These are phyloP conservation scores for Cheiracanthium punctorium DNA, from an alignment of 2,888 invertebrate genomes.

Conservation along the genomic window DNA sequence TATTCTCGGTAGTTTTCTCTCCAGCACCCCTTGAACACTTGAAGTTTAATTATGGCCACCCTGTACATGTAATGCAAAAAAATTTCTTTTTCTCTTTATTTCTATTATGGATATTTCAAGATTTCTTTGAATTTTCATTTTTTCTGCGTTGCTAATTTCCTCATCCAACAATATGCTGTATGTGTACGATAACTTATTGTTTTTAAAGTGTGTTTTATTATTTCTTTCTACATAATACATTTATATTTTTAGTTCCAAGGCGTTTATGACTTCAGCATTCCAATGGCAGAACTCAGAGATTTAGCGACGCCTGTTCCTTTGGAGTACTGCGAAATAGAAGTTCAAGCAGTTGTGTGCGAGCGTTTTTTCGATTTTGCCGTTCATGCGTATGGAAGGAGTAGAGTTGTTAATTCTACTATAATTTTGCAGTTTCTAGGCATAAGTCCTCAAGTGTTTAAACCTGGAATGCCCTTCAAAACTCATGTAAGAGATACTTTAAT, in stretches of 20 bases:
- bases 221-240: no score
- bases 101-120: no score
- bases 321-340: constrained; percentile 71
- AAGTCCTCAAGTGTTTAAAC: constrained; percentile 71
- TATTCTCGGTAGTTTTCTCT: no score
- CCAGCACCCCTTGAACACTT: no score
- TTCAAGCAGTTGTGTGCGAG: constrained; percentile 71
- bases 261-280: constrained; percentile 69
- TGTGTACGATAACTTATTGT: no score
- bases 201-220: no score
- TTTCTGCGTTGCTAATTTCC: no score
- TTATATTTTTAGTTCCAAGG: constrained; percentile 71
- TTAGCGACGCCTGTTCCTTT: constrained; percentile 59
- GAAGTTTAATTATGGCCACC: no score
- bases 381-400: constrained; percentile 68
- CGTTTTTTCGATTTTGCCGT: constrained; percentile 70
- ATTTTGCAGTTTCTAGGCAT: constrained; percentile 71
- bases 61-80: no score
- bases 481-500: constrained; percentile 67
- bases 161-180: no score
- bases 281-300: constrained; percentile 58
- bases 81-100: no score
- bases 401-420: constrained; percentile 71
- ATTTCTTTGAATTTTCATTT: no score
- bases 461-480: constrained; percentile 72